Evolutionary conservation across 2,888 invertebrate species (phyloP), one percentile per base, ranked within the genome.

Genomic region (Axea sp.): DNA sequence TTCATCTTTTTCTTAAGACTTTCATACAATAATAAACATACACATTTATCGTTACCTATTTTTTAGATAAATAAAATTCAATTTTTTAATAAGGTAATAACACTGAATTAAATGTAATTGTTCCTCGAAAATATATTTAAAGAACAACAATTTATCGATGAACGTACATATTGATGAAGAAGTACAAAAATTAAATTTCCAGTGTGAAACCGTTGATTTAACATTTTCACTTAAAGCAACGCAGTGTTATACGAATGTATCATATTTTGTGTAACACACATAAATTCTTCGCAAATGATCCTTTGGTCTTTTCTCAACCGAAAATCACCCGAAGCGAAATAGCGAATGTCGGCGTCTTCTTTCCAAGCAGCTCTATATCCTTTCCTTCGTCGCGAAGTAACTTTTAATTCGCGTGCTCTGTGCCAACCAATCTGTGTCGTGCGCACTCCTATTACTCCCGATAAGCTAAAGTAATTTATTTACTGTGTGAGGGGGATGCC

Each of bases 391-490:
- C 73, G 55, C 64, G 76, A 75, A 78, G 81, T 84, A 85, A 87
- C 83, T 85, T 86, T 86, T 87, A 85, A 86, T 87, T 86, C 86
- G 86, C 87, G 86, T 86, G 87, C 83, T 80, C 84, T 80, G 79
- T 80, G 81, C 83, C 83, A 82, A 86, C 85, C 85, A 86, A 87
- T 86, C 86, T 84, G 84, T 85, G 86, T 86, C 86, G 82, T 84
- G 85, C 84, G 82, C 84, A 80, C 83, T 84, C 83, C 86, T 86
- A 86, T 86, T 86, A 85, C 84, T 86, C 81, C 83, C 82, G 85
- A 86, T 86, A 87, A 87, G 83, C 80, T 81, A 80, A 79, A 83
- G 86, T 86, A 87, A 87, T 87, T 87, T 87, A 87, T 87, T 87
- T 86, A 83, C 83, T 81, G 79, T 79, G 79, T 80, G 72, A 76